phyloP scores from a whole-genome alignment of 2,888 invertebrate genomes.

The Andrena praecox region DNA sequence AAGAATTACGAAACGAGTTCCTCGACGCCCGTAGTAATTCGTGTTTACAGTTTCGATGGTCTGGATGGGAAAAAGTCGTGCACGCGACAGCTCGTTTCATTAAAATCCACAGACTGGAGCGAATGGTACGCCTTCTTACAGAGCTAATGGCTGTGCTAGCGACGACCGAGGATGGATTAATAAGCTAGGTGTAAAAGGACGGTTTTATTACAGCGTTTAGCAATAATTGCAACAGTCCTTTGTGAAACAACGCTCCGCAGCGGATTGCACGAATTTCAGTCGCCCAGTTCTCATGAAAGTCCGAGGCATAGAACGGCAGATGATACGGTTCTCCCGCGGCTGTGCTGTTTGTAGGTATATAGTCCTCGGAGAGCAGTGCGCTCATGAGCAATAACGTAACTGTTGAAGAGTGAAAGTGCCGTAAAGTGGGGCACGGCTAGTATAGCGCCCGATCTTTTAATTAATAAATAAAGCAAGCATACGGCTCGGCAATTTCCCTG shows the following conservation, averaged over 20 bases:
- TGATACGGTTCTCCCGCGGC: slow-evolving; percentile 59
- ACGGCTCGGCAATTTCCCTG: slow-evolving; percentile 47
- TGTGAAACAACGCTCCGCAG: slow-evolving; percentile 52
- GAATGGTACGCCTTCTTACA: background rate
- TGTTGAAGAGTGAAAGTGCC: slow-evolving; percentile 84
- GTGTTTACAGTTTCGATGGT: background rate
- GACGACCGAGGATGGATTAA: background rate
- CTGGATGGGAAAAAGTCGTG: background rate
- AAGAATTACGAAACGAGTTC: background rate
- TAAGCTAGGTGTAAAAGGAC: slow-evolving; percentile 24
- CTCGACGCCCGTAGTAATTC: background rate
- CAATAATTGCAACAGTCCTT: slow-evolving; percentile 67
- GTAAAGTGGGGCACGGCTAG: slow-evolving; percentile 78
- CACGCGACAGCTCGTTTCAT: background rate
- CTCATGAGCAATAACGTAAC: slow-evolving; percentile 82
- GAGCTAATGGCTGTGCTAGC: slow-evolving; percentile 2
- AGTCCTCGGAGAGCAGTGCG: slow-evolving; percentile 66
- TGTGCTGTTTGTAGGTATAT: slow-evolving; percentile 54
- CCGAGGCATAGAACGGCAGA: slow-evolving; percentile 58
- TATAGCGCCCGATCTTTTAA: slow-evolving; percentile 74
- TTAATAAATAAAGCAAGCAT: slow-evolving; percentile 77
- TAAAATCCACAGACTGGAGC: background rate
- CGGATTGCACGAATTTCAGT: slow-evolving; percentile 64
- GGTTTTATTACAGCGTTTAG: slow-evolving; percentile 38
- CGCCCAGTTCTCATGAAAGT: slow-evolving; percentile 71